These are phyloP conservation scores for Drosophila villosipedis DNA, from an alignment of 2,888 invertebrate species.

Conservation along the genomic window DNA sequence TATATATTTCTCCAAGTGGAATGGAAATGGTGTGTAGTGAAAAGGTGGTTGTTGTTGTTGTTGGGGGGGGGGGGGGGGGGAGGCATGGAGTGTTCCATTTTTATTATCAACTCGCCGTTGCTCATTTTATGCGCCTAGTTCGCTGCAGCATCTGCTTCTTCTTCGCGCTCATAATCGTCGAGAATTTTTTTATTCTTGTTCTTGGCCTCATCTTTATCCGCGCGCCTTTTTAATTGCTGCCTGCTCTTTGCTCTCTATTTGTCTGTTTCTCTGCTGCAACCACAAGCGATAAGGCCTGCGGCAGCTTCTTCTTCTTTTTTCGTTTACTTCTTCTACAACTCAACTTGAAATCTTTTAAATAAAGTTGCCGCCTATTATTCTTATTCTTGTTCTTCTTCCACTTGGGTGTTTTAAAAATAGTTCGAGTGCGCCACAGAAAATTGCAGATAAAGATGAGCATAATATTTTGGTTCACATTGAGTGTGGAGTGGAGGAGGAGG, in stretches of 20 bases:
- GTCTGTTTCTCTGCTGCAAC: conserved; percentile 13
- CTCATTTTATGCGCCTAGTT: conserved; percentile 46
- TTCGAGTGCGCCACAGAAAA: conserved; percentile 38
- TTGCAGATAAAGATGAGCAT: conserved; percentile 44
- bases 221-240: conserved; percentile 45
- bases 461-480: conserved; percentile 22
- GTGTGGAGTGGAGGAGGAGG: not conserved
- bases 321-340: not conserved
- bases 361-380: conserved; percentile 10
- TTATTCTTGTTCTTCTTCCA: conserved; percentile 25
- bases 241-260: conserved; percentile 29
- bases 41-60: too few species aligned
- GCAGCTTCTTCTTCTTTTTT: conserved; percentile 3
- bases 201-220: conserved; percentile 43
- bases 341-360: conserved; percentile 20
- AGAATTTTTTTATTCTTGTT: conserved; percentile 12
- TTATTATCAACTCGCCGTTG: conserved; percentile 59
- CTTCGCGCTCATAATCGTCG: conserved; percentile 35
- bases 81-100: conserved; percentile 53
- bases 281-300: conserved; percentile 32
- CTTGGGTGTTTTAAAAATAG: conserved; percentile 42
- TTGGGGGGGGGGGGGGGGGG: not conserved
- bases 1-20: not conserved
- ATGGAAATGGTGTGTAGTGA: not conserved
- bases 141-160: conserved; percentile 20